Evolutionary conservation across 2,797 vertebrate species (phyloP).

Genomic region (Falco columbarius): DNA sequence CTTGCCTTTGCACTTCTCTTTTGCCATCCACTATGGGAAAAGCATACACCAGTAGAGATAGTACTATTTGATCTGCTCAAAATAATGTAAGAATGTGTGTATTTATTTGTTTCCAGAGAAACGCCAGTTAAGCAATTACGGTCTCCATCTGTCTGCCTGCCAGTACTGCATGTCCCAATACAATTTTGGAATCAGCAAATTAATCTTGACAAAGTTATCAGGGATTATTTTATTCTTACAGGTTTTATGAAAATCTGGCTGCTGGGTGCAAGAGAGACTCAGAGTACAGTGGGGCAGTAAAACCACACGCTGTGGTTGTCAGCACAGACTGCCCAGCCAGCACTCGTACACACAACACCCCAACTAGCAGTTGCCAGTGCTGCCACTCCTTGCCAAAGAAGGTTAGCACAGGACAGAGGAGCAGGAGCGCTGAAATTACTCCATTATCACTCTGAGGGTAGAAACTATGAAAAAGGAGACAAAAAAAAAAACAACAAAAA

Average conservation of each 20-base stretch:
- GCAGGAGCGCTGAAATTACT: neutral
- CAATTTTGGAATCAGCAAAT: neutral
- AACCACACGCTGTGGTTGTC: neutral
- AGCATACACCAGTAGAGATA: neutral
- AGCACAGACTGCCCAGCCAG: neutral
- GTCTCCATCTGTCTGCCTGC: neutral
- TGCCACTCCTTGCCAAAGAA: neutral
- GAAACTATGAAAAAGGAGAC: neutral
- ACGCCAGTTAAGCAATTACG: neutral
- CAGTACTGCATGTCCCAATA: neutral
- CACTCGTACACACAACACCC: rapidly evolving
- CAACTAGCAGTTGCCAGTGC: neutral
- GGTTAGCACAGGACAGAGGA: neutral
- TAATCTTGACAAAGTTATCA: neutral
- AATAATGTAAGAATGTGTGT: too few species aligned
- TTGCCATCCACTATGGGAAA: neutral
- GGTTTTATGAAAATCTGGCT: neutral
- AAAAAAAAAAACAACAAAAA: neutral
- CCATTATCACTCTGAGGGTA: neutral
- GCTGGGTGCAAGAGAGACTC: neutral
- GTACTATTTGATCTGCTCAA: neutral
- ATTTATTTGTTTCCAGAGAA: neutral
- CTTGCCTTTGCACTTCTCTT: neutral
- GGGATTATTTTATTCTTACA: neutral
- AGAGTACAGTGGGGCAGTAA: rapidly evolving